Conservation (phyloP, 2,888 invertebrate genomes). For the Tenthredo amoena region DNA sequence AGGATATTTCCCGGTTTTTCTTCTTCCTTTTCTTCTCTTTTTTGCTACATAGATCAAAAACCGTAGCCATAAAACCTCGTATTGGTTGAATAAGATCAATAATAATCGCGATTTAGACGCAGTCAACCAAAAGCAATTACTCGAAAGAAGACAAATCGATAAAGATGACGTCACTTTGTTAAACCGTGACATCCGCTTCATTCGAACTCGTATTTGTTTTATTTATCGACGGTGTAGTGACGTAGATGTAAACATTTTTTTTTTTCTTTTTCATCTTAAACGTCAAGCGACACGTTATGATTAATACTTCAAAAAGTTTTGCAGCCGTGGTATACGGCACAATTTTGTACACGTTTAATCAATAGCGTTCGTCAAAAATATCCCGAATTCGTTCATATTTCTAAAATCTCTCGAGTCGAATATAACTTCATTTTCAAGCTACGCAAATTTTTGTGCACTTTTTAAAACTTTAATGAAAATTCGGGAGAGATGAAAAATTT, state of each 20-base stretch:
- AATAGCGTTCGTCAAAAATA: background rate
- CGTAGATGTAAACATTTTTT: background rate
- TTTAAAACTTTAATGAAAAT: background rate
- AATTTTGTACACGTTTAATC: background rate
- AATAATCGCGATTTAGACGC: slow-evolving; percentile 4
- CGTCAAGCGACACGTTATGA: background rate
- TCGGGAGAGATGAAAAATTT: background rate
- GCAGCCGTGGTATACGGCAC: background rate
- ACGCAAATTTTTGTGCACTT: background rate
- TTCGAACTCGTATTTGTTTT: slow-evolving; percentile 11
- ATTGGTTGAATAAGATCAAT: background rate
- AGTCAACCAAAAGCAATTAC: background rate
- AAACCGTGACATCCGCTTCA: background rate
- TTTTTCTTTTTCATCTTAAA: background rate
- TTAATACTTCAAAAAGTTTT: background rate
- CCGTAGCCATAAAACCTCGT: background rate
- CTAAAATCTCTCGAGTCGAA: too few relatives aligned
- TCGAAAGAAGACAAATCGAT: background rate
- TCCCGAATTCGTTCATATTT: background rate
- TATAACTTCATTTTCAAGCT: background rate
- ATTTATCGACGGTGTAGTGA: slow-evolving; percentile 21
- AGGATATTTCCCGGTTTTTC: background rate
- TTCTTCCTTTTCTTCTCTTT: background rate
- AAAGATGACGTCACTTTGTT: background rate
- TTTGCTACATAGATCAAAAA: background rate